phyloP scores from a whole-genome alignment of 2,797 vertebrate species.

The Xyrichtys novacula region DNA sequence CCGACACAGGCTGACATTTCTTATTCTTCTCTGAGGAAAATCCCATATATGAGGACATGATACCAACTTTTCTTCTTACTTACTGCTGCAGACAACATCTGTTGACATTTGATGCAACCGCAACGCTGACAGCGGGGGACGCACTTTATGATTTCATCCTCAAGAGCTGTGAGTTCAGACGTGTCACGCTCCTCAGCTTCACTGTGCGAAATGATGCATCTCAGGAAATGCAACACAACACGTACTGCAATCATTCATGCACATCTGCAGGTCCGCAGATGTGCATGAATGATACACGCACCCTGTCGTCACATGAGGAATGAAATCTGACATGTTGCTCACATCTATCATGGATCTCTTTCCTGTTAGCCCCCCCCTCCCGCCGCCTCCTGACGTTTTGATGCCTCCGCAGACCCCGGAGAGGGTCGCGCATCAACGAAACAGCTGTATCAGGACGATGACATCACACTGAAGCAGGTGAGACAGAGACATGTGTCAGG shows the following conservation, averaged over 20 bases:
- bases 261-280: background rate
- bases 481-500: conserved; percentile 69
- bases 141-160: background rate
- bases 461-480: conserved; percentile 48
- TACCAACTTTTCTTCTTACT: background rate
- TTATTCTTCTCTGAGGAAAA: background rate
- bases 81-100: background rate
- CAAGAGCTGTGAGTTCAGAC: conserved; percentile 1
- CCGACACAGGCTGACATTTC: background rate
- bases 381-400: conserved; percentile 13
- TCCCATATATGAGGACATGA: background rate
- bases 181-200: background rate
- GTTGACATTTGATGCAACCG: background rate
- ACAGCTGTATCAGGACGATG: conserved; percentile 31
- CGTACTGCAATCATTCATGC: background rate
- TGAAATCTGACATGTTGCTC: conserved; percentile 31
- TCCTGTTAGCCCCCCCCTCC: conserved; percentile 1
- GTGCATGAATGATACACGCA: background rate
- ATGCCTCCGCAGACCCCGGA: conserved; percentile 10
- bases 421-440: conserved; percentile 42
- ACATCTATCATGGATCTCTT: conserved; percentile 9
- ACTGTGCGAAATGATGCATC: background rate
- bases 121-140: background rate
- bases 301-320: conserved; percentile 1
- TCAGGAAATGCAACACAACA: background rate